phyloP scores from a whole-genome alignment of 2,797 vertebrate genomes.

The Microctenopoma steveboyesi region DNA sequence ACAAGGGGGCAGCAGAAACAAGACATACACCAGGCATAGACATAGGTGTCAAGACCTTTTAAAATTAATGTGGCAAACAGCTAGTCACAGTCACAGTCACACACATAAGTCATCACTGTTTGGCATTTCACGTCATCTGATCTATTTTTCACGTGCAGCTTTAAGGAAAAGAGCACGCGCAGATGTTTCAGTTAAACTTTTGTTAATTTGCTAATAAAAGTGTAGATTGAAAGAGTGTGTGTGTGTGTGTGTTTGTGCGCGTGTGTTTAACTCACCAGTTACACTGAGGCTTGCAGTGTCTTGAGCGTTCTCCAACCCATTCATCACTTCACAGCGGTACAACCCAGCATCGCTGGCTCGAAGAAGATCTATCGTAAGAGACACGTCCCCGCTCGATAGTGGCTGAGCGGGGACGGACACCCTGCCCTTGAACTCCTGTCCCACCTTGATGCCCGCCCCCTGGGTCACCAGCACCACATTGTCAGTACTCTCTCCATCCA shows the following conservation, averaged over 20 bases:
- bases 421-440: conserved; percentile 81
- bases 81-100: too few relatives aligned
- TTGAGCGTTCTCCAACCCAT: conserved; percentile 90
- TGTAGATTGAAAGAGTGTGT: background rate
- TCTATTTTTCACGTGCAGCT: background rate
- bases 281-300: conserved; percentile 82
- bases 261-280: conserved; percentile 82
- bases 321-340: conserved; percentile 93
- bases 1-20: background rate
- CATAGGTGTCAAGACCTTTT: too few relatives aligned
- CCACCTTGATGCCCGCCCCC: conserved; percentile 87
- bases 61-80: too few relatives aligned
- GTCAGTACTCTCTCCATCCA: conserved; percentile 84
- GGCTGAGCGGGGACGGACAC: conserved; percentile 84
- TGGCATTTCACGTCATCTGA: too few relatives aligned
- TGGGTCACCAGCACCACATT: conserved; percentile 89
- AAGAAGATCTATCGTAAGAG: conserved; percentile 83
- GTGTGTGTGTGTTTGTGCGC: background rate
- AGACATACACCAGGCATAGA: background rate
- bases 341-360: conserved; percentile 89
- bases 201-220: background rate
- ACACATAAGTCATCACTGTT: too few relatives aligned
- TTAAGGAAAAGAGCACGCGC: background rate
- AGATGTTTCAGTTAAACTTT: conserved; percentile 2
- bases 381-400: conserved; percentile 82